Base-by-base conservation (phyloP, 2,797 vertebrate genomes). In the Lagodon rhomboides region DNA sequence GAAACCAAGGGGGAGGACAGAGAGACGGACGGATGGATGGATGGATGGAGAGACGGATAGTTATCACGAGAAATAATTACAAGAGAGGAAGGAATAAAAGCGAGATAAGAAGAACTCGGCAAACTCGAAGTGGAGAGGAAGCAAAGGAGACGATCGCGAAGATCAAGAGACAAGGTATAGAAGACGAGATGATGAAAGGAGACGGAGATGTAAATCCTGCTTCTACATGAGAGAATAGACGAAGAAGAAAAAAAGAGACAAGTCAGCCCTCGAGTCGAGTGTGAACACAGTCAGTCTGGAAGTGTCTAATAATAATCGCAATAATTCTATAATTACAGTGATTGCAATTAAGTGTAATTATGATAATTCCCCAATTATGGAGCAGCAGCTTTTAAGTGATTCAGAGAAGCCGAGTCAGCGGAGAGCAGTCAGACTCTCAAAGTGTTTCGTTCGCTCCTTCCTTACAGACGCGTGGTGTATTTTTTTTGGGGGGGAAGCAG, bases 301-400 rank as follows among this genome's bases (percentile, higher is more conserved):
- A 75, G 49, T 6, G 44, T 70, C 13, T 69, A 61, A 64, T 78
- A 67, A 77, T 77, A 51, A 66, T 76, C 62, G n/a, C 23, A 73
- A 74, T 81, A 77, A 79, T 83, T 83, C 59, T 51, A 51, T 73
- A 73, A 85, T 80, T 77, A 70, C 73, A 79, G n/a, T 20, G 53
- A 68, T 71, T 62, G 11, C 55, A 65, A 53, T 61, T 74, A 43
- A 3, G 50, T 30, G 3, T 78, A 68, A 85, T 89, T 83, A 73
- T 60, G 51, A 71, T 80, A 47, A 71, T 65, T 55, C 46, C 34
- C 15, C 43, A 65, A 46, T 84, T 34, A 67, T 25, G 55, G 16
- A 27, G 7, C 38, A 34, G 64, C 23, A 22, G 72, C 51, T 64
- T 44, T 53, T 20, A 58, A 63, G n/a, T 0, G 13, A 50, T 27